Evolutionary conservation across 2,888 invertebrate species (phyloP), one percentile per base, ranked within the genome.

Genomic region (Drosophila cognata): DNA sequence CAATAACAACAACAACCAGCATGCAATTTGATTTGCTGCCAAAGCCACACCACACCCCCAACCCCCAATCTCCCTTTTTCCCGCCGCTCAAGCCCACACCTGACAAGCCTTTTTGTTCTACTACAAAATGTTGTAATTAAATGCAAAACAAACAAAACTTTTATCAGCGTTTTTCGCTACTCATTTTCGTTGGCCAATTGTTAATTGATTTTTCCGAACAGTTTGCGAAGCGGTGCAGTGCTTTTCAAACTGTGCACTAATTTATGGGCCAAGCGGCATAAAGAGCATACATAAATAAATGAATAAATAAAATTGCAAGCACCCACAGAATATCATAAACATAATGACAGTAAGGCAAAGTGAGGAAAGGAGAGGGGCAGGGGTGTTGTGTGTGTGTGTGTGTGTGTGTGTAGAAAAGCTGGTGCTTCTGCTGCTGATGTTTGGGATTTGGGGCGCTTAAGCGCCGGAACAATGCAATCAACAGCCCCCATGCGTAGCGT

Each of bases 381-480:
- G 35, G 13, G 65, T 21, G 21, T 21, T 21, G 8, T 16, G 43
- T 29, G 18, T 10, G 13, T 21, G 21, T 46, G 38, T 18, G 10
- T 41, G 41, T n/a, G 18, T 41, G n/a, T 43, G 43, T 29, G 18
- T 21, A 25, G 59, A n/a, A 41, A 13, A 18, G 29, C 33, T 50
- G 55, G 38, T 70, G 63, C 35, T 46, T 59, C 64, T 56, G 56
- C 21, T 73, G 65, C 62, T 57, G 59, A 28, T 73, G 74, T 65
- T 62, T 58, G 60, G 60, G 71, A 67, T 76, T 74, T 71, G 66
- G 70, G 71, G 50, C 73, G 82, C 80, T 88, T 82, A 85, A 85
- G 86, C 88, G 80, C 88, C 88, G 85, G 88, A 85, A 85, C 85
- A 88, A 85, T 84, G 82, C 85, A 85, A 85, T 85, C 85, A 88